A percentile compares a stretch with the other conserved stretches of the same genome.
Conservation (phyloP, 2,797 vertebrate species). For the Spheniscus humboldti region DNA sequence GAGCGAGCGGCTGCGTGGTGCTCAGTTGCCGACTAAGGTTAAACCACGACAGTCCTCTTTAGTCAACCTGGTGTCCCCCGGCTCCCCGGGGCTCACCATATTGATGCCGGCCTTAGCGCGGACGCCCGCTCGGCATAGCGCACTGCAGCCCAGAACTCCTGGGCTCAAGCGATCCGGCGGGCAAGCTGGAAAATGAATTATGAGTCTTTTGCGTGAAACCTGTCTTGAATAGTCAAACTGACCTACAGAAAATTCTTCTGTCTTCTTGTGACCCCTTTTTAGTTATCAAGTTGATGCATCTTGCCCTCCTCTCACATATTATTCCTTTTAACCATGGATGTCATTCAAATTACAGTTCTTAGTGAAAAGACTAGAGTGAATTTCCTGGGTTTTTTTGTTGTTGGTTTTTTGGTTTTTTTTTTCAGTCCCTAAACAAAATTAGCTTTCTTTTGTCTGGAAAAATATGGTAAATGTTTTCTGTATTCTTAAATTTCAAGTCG, state of each 20-base stretch:
- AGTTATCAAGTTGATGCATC: background rate
- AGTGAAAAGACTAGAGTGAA: background rate
- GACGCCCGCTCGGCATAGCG: too few species aligned
- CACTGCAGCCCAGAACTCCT: too few species aligned
- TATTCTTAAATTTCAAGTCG: background rate
- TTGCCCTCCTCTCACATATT: background rate
- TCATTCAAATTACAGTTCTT: background rate
- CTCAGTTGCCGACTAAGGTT: too few species aligned
- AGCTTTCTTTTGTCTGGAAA: background rate
- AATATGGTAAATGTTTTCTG: background rate
- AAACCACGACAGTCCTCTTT: too few species aligned
- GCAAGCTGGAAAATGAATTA: background rate
- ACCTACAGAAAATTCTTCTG: background rate
- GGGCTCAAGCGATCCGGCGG: too few species aligned
- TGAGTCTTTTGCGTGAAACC: background rate
- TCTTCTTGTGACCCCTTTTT: background rate
- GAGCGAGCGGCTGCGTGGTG: too few species aligned
- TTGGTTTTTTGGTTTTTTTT: background rate
- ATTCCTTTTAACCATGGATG: background rate
- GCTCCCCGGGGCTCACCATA: too few species aligned
- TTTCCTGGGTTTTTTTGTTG: background rate
- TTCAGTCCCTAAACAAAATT: background rate
- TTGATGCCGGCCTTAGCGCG: too few species aligned
- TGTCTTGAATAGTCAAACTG: background rate
- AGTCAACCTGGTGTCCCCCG: too few species aligned